phyloP scores from a whole-genome alignment of 2,113 vertebrate species.

The Petroica traversi region DNA sequence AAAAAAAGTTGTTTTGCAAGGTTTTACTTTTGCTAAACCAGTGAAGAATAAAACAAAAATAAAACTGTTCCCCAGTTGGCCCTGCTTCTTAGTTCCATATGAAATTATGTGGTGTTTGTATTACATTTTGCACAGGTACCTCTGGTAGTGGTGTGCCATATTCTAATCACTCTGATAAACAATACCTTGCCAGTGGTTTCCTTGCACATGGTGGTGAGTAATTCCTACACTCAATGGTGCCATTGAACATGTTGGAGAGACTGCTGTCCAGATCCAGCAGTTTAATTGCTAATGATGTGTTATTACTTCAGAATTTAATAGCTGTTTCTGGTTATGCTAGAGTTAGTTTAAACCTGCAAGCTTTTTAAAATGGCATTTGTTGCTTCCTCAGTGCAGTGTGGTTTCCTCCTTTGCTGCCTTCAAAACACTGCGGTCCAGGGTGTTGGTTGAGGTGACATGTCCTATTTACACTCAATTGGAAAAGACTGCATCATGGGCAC shows the following conservation, averaged over 20 bases:
- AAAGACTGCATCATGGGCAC: constrained; percentile 27
- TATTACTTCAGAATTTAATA: constrained; percentile 42
- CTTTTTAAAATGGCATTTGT: constrained; percentile 26
- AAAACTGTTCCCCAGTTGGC: neutral
- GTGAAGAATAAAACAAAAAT: neutral
- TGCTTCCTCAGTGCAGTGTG: constrained; percentile 32
- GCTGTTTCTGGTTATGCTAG: constrained; percentile 19
- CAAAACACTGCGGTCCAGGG: neutral
- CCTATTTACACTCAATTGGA: constrained; percentile 30
- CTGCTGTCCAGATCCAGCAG: neutral
- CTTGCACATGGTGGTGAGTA: neutral
- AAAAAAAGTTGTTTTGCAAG: neutral
- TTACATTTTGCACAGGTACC: neutral
- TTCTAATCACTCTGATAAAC: neutral
- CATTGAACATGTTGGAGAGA: neutral
- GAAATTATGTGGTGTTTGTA: neutral
- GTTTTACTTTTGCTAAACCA: neutral
- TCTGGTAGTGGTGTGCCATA: neutral
- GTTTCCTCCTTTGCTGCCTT: constrained; percentile 53
- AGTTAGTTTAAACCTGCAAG: constrained; percentile 8
- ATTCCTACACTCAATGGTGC: neutral
- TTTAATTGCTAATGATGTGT: constrained; percentile 33
- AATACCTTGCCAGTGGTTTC: neutral
- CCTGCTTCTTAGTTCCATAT: neutral
- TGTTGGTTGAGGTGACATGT: constrained; percentile 28